These are phyloP conservation scores for Dermolepida albohirtum DNA, from an alignment of 2,888 invertebrate species.

Conservation along the genomic window DNA sequence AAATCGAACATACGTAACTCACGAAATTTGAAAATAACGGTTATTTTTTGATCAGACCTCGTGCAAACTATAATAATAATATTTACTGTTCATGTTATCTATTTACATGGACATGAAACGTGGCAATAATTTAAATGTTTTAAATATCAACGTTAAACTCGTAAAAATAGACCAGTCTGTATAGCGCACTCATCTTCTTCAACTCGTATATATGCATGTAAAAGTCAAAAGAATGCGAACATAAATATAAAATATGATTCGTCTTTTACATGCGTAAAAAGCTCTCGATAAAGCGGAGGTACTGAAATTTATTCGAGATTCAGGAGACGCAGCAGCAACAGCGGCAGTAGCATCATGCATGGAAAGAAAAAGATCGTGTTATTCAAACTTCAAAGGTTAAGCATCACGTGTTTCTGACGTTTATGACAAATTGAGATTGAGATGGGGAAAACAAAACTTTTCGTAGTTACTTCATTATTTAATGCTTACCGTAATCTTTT, in stretches of 20 bases:
- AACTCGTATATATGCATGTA: too few species aligned
- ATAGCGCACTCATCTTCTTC: too few species aligned
- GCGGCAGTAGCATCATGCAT: background rate
- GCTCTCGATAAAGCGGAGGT: slow-evolving; percentile 29
- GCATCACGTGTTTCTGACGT: slow-evolving; percentile 34
- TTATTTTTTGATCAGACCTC: too few species aligned
- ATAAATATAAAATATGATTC: slow-evolving; percentile 29
- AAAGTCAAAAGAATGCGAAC: background rate
- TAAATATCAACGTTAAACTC: too few species aligned
- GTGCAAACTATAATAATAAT: too few species aligned
- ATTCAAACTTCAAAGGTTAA: slow-evolving; percentile 36
- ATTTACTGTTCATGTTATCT: too few species aligned
- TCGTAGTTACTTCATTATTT: slow-evolving; percentile 36
- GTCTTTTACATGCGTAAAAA: slow-evolving; percentile 21
- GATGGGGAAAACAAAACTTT: slow-evolving; percentile 28
- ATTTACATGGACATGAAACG: too few species aligned
- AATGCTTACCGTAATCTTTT: slow-evolving; percentile 38
- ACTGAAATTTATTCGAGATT: slow-evolving; percentile 35
- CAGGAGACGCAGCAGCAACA: slow-evolving; percentile 8
- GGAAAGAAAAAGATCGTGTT: slow-evolving; percentile 19
- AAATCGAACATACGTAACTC: too few species aligned
- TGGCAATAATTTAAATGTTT: too few species aligned
- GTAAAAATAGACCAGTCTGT: too few species aligned
- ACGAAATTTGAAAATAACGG: too few species aligned
- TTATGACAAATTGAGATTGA: slow-evolving; percentile 41